These are phyloP conservation scores for Amyelois transitella DNA, from an alignment of 1,140 invertebrate species.

Conservation along the genomic window DNA sequence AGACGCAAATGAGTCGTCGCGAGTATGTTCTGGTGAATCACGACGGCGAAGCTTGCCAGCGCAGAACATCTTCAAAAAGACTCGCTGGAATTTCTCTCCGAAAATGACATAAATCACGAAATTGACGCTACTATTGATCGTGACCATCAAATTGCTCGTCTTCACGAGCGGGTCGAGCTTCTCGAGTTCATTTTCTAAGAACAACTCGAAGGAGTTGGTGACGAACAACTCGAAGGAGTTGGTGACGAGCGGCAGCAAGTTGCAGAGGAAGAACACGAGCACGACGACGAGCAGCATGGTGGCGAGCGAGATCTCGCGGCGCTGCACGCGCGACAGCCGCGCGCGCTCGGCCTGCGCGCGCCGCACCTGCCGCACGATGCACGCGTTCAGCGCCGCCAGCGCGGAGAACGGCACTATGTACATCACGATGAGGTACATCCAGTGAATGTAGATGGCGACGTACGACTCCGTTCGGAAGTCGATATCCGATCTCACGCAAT, in stretches of 20 bases:
- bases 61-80: slow-evolving; percentile 92
- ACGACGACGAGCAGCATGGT: slow-evolving; percentile 97
- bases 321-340: slow-evolving; percentile 85
- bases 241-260: slow-evolving; percentile 90
- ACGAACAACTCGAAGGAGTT: slow-evolving; percentile 92
- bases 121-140: slow-evolving; percentile 97
- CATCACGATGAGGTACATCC: slow-evolving; percentile 94
- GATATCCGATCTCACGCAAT: slow-evolving; percentile 80
- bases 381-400: slow-evolving; percentile 89
- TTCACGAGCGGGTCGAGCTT: slow-evolving; percentile 86
- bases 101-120: slow-evolving; percentile 98
- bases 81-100: slow-evolving; percentile 95
- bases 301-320: slow-evolving; percentile 90
- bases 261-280: slow-evolving; percentile 95
- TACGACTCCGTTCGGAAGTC: slow-evolving; percentile 84
- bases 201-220: slow-evolving; percentile 90
- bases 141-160: slow-evolving; percentile 93
- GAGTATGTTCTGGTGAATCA: slow-evolving; percentile 80
- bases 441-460: slow-evolving; percentile 91
- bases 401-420: slow-evolving; percentile 92
- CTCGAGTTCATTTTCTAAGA: slow-evolving; percentile 78
- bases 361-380: slow-evolving; percentile 91
- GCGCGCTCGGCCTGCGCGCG: slow-evolving; percentile 89
- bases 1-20: slow-evolving; percentile 87
- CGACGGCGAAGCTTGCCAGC: slow-evolving; percentile 73